phyloP scores from a whole-genome alignment of 2,113 vertebrate genomes.

The Muntiacus muntjak region DNA sequence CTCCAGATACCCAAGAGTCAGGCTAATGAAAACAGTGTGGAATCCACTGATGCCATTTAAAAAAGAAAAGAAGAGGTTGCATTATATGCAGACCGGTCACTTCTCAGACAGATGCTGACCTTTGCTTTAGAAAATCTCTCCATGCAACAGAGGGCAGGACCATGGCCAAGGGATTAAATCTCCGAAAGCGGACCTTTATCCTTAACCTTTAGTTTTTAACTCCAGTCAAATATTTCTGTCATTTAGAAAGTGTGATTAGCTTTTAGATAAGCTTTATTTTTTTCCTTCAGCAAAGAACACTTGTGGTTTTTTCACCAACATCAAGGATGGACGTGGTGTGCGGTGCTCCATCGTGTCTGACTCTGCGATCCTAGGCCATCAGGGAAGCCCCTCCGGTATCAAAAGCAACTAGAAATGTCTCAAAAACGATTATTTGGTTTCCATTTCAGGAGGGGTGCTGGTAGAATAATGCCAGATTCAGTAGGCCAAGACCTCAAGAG shows the following conservation, averaged over 20 bases:
- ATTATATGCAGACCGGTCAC: not conserved
- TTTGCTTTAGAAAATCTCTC: conserved; percentile 55
- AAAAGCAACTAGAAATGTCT: conserved; percentile 26
- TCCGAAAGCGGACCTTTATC: conserved; percentile 49
- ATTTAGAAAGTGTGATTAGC: conserved; percentile 60
- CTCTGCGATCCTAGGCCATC: not conserved
- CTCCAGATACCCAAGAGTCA: not conserved
- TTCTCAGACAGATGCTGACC: conserved; percentile 50
- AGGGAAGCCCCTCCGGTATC: not conserved
- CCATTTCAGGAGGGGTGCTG: not conserved
- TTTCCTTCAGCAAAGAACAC: not conserved
- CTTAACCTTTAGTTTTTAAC: conserved; percentile 66
- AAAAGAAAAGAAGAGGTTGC: not conserved
- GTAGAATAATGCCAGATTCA: not conserved
- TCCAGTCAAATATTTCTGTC: conserved; percentile 60
- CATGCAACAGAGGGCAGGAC: not conserved
- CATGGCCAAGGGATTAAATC: conserved; percentile 14
- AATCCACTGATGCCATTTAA: not conserved
- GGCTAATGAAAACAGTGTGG: not conserved
- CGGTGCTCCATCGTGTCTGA: not conserved
- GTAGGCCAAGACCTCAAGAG: not conserved
- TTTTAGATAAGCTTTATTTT: conserved; percentile 30
- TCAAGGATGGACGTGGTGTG: not conserved
- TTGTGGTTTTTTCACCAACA: not conserved
- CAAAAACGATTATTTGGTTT: not conserved